These are phyloP conservation scores for Busseola fusca DNA, from an alignment of 2,888 invertebrate genomes.

Conservation along the genomic window DNA sequence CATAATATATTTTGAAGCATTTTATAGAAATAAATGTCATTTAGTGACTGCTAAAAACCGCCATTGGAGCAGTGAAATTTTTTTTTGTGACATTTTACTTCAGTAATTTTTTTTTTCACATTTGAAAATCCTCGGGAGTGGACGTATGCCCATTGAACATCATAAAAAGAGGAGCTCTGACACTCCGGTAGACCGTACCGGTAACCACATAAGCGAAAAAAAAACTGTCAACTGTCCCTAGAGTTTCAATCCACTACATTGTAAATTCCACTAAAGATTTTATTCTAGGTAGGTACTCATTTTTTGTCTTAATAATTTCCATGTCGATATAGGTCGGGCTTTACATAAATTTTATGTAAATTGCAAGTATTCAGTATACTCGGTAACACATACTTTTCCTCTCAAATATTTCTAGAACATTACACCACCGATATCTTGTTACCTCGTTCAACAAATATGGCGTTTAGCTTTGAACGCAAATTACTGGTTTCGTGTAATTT, in stretches of 20 bases:
- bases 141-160: not conserved
- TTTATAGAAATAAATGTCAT: not conserved
- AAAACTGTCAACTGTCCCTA: not conserved
- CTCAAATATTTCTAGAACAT: constrained; percentile 1
- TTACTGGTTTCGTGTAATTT: constrained; percentile 32
- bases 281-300: not conserved
- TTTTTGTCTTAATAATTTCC: not conserved
- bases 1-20: not conserved
- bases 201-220: too few species aligned
- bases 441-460: constrained; percentile 41
- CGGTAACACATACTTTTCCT: not conserved
- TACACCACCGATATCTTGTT: constrained; percentile 18
- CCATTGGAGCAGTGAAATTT: too few species aligned
- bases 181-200: too few species aligned
- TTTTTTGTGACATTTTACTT: too few species aligned
- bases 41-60: not conserved
- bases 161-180: not conserved
- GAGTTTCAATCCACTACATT: not conserved
- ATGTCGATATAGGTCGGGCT: not conserved
- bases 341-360: not conserved
- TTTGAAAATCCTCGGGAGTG: not conserved
- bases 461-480: constrained; percentile 39
- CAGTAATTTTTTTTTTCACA: not conserved
- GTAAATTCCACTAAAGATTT: too few species aligned
- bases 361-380: not conserved